These are phyloP conservation scores for Daboia siamensis DNA, from an alignment of 2,113 vertebrate genomes.

Conservation along the genomic window DNA sequence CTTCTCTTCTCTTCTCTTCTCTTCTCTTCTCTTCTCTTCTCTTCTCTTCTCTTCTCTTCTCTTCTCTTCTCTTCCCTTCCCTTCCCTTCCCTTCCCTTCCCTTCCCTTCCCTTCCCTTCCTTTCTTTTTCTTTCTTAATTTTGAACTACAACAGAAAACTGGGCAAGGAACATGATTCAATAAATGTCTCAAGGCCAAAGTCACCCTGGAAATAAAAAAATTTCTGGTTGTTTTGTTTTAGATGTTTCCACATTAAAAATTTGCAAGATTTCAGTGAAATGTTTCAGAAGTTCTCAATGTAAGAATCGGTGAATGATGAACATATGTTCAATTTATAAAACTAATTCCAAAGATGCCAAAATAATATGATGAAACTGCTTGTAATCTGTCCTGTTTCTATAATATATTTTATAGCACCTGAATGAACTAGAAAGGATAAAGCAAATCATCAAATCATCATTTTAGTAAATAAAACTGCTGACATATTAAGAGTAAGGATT, in stretches of 20 bases:
- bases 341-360: not conserved
- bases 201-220: not conserved
- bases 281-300: not conserved
- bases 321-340: not conserved
- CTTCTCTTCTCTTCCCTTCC: no score
- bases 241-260: not conserved
- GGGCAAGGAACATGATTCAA: not conserved
- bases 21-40: no score
- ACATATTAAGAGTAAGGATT: constrained; percentile 14
- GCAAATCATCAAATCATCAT: not conserved
- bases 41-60: not conserved
- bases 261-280: not conserved
- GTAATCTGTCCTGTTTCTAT: not conserved
- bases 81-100: not conserved
- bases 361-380: not conserved
- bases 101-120: not conserved
- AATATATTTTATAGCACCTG: not conserved
- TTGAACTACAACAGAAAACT: not conserved
- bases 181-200: not conserved
- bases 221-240: not conserved
- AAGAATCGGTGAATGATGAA: not conserved
- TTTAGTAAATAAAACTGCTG: not conserved
- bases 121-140: not conserved
- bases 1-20: not conserved
- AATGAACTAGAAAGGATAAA: not conserved